Percentiles rank a stretch among this genome's conserved stretches.
Evolutionary conservation across 2,888 invertebrate genomes (phyloP).

Genomic region (Ferdinandea cuprea): DNA sequence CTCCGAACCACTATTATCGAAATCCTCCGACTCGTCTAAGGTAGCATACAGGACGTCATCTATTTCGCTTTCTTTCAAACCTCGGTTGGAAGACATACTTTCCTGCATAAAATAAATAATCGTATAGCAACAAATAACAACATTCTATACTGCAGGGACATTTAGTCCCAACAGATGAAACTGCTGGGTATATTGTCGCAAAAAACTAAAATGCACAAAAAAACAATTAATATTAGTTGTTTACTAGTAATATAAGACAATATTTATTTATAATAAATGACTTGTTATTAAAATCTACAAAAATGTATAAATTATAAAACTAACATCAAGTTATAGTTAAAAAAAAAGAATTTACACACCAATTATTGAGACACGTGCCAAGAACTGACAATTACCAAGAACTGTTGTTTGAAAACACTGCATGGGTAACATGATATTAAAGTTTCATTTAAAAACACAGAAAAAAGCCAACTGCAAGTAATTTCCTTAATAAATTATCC

Average conservation of each 20-base stretch:
- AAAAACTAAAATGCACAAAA: slow-evolving; percentile 12
- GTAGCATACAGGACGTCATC: neutral
- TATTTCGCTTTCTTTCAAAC: slow-evolving; percentile 2
- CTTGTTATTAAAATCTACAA: neutral
- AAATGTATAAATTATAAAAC: neutral
- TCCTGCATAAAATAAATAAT: slow-evolving; percentile 1
- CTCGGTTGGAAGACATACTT: too few relatives aligned
- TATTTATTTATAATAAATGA: neutral
- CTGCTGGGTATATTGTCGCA: slow-evolving; percentile 20
- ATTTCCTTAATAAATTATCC: slow-evolving; percentile 28
- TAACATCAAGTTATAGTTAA: too few relatives aligned
- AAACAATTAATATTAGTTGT: slow-evolving; percentile 14
- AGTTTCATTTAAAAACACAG: slow-evolving; percentile 6
- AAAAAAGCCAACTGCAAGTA: slow-evolving; percentile 11
- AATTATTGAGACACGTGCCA: too few relatives aligned
- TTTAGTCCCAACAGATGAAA: slow-evolving; percentile 7
- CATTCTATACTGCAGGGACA: slow-evolving; percentile 18
- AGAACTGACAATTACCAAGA: slow-evolving; percentile 9
- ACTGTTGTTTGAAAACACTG: slow-evolving; percentile 6
- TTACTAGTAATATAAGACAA: too few relatives aligned
- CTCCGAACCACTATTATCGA: slow-evolving; percentile 9
- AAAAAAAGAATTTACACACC: too few relatives aligned
- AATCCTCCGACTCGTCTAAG: slow-evolving; percentile 1
- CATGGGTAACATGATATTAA: slow-evolving; percentile 10
- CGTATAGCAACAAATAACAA: slow-evolving; percentile 1